A percentile compares a stretch with the other conserved stretches of the same genome.
Evolutionary conservation across 2,797 vertebrate genomes (phyloP).

Genomic region (Squalus acanthias): DNA sequence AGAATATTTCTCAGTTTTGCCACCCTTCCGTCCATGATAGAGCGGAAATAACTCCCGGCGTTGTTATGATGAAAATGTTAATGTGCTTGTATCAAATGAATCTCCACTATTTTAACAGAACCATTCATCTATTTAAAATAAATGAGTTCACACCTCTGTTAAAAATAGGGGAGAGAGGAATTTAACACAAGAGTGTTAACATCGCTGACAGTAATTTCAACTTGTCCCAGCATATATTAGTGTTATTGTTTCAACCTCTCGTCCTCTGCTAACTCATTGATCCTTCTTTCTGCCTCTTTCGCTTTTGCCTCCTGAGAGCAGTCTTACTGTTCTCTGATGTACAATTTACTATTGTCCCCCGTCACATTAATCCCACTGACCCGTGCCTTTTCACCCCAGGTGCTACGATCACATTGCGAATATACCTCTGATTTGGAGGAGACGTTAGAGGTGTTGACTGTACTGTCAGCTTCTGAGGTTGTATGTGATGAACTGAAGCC

Average conservation of each 20-base stretch:
- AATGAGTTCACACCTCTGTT: background rate
- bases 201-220: background rate
- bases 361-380: background rate
- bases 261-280: background rate
- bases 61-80: conserved; percentile 23
- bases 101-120: conserved; percentile 10
- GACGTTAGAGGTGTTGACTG: background rate
- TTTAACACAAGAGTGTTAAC: background rate
- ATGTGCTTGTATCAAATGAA: conserved; percentile 17
- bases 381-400: too few species aligned
- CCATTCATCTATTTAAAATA: conserved; percentile 7
- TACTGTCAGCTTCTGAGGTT: background rate
- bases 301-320: background rate
- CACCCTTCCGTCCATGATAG: background rate
- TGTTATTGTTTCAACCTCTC: background rate
- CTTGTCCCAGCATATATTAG: background rate
- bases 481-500: background rate
- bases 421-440: background rate
- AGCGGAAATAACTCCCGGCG: background rate
- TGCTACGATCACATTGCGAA: background rate
- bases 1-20: conserved; percentile 11
- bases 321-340: background rate
- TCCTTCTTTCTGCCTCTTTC: background rate
- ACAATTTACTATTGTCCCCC: background rate
- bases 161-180: background rate